Base-by-base conservation (phyloP, 2,888 invertebrate species). In the Eudemis profundana region DNA sequence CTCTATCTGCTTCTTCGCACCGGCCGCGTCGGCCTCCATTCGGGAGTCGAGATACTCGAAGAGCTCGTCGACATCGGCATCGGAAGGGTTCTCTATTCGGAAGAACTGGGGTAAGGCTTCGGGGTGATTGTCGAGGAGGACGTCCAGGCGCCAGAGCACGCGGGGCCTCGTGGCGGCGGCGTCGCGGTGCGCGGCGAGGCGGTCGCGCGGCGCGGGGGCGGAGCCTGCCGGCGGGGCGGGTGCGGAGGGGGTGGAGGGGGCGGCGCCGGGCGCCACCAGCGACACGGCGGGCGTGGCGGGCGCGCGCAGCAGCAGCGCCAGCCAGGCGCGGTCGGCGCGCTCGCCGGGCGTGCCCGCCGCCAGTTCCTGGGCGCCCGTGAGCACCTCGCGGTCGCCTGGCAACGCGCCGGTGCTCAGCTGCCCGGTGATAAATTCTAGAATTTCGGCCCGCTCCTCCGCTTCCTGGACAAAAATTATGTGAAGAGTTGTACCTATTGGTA, bases 271-370 rank as follows among this genome's bases (percentile, higher is more conserved):
- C 12, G 73, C 77, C 3, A 83, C 83, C n/a, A 87, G 73, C 65
- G 50, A 42, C 17, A 56, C 64, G 67, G 74, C 74, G 73, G 36
- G 66, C 68, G 62, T 73, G 61, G 73, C 68, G 19, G 80, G 79
- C 36, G 72, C 64, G 8, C 78, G 78, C 46, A 68, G 67, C 36
- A 82, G 68, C 29, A 89, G 72, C 23, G 79, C 78, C 10, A 87
- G 74, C 89, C 88, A 89, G 5, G 87, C 86, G 67, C 85, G 83
- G 73, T 91, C 90, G 14, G 86, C 78, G 29, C 87, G 81, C 76
- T 87, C 88, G 66, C 84, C 79, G 4, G 70, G 73, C n/a, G 78
- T 77, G 3, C 57, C 68, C 12, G 74, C 78, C 5, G 84, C 84
- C 14, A 87, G 73, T 65, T 81, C 76, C 66, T 79, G 78, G 36